A percentile compares a stretch with the other conserved stretches of the same genome.
Conservation (phyloP, 2,888 invertebrate genomes). For the Agonopterix subpropinquella region DNA sequence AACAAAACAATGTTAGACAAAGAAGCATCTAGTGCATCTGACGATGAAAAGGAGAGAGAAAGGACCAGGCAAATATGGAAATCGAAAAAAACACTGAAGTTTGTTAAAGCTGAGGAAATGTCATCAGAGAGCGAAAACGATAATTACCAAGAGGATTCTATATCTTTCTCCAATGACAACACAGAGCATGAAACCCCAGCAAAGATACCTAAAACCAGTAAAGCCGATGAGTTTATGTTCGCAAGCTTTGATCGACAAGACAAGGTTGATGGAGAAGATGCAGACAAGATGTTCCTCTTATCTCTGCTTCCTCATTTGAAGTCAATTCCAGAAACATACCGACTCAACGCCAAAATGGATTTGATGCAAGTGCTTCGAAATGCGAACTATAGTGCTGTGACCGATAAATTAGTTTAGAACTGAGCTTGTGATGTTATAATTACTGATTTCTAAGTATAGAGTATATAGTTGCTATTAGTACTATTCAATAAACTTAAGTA, state of each 20-base stretch:
- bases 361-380: slow-evolving; percentile 60
- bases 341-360: slow-evolving; percentile 60
- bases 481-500: background rate
- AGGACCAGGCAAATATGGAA: slow-evolving; percentile 31
- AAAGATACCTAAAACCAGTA: slow-evolving; percentile 23
- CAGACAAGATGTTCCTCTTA: slow-evolving; percentile 57
- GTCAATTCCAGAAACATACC: slow-evolving; percentile 50
- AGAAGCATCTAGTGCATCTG: slow-evolving; percentile 35
- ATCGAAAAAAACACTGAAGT: slow-evolving; percentile 36
- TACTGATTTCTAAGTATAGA: background rate
- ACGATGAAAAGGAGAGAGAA: slow-evolving; percentile 24
- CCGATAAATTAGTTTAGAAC: slow-evolving; percentile 22
- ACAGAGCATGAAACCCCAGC: slow-evolving; percentile 12
- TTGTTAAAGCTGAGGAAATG: slow-evolving; percentile 31
- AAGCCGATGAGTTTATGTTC: slow-evolving; percentile 49
- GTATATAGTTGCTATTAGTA: background rate
- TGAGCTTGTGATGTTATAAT: background rate
- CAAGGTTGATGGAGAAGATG: slow-evolving; percentile 38
- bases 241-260: slow-evolving; percentile 49
- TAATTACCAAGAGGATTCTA: slow-evolving; percentile 19
- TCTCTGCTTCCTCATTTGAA: slow-evolving; percentile 61
- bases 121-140: slow-evolving; percentile 38
- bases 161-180: slow-evolving; percentile 22
- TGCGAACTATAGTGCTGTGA: slow-evolving; percentile 37
- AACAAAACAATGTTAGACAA: slow-evolving; percentile 18